Base-by-base conservation (phyloP, 2,888 invertebrate genomes). In the Cryptocephalus primarius region DNA sequence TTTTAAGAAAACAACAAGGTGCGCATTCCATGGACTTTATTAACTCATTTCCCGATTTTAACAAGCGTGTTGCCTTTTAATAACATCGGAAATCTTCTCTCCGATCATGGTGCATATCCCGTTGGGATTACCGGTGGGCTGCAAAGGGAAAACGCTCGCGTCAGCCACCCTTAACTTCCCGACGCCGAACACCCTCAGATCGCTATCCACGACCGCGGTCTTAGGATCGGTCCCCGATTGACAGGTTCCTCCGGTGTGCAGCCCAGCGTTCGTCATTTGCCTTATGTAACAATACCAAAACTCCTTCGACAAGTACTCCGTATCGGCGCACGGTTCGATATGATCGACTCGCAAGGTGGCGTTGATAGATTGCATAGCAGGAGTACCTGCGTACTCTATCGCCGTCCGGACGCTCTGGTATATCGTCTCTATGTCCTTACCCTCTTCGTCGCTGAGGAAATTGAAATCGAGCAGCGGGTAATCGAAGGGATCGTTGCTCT, bases 51-150 rank as follows among this genome's bases (percentile, higher is more conserved):
- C n/a, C n/a, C n/a, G n/a, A n/a, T n/a, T n/a, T n/a, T n/a, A 22
- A 6, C 22, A 22, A 2, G 3, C 22, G 22, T 40, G 12, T 44
- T 43, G 12, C 12, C 22, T 32, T 42, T 55, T 55, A 39, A 55
- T 53, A 4, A 48, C 33, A 39, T 84, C 82, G 1, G 82, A 75
- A 4, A 77, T 77, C 62, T 81, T 82, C 63, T 84, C 83, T 1
- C 80, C 84, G 42, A 84, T 77, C 78, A 83, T 82, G 51, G 79
- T 75, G 1, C 79, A 75, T 1, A 81, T 79, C 1, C 82, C 83
- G 60, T 79, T 77, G 1, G 82, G 82, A 60, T 85, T 82, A 2
- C 80, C 79, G 3, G 79, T 76, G 34, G 78, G 65, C 2, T 80
- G 75, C 9, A 72, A 65, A 0, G 83, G 82, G 55, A 78, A 76